Base-by-base conservation (phyloP, 2,888 invertebrate genomes). In the Eupeodes latifasciatus region DNA sequence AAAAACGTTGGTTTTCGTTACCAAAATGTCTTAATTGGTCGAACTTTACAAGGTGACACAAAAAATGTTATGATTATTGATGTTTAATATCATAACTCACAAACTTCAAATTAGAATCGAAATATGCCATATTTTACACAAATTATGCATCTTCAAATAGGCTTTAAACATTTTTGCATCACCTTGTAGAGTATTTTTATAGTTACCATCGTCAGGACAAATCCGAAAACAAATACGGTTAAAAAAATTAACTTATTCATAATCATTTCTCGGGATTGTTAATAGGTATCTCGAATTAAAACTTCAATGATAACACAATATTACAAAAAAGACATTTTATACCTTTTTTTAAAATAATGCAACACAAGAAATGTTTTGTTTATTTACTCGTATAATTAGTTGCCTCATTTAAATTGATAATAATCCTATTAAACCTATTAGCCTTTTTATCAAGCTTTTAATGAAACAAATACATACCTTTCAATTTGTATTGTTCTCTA, bases 191-290 rank as follows among this genome's bases (percentile, higher is more conserved):
- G 5, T 14, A 5, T 2, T 51, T 51, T 14, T 14, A 47, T 64
- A 64, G 14, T 64, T 47, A 64, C 47, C 64, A 27, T 7, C 19
- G 47, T 27, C 3, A 47, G 47, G 64, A 47, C 19, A 12, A 47
- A 4, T 19, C 64, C 64, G 47, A 47, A 11, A 19, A 64, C 6
- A 2, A 64, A 44, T 11, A 64, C 16, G 0, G 44, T 27, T 19
- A 64, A 44, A 44, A 64, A 11, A 11, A 64, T 64, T 11, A 47
- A 47, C 12, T 64, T 49, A 27, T 66, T 66, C 47, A 66, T 66
- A 14, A 14, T 62, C 0, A 27, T 9, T 12, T 47, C 27, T 64
- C 5, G 14, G 2, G 11, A 19, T 10, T 12, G 19, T 1, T n/a
- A 11, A 53, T 34, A 12, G 53, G 34, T 44, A 6, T 14, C 27